Percentiles rank a stretch among this genome's conserved stretches.
phyloP scores from a whole-genome alignment of 2,888 invertebrate species.

The Stenchaetothrips biformis region DNA sequence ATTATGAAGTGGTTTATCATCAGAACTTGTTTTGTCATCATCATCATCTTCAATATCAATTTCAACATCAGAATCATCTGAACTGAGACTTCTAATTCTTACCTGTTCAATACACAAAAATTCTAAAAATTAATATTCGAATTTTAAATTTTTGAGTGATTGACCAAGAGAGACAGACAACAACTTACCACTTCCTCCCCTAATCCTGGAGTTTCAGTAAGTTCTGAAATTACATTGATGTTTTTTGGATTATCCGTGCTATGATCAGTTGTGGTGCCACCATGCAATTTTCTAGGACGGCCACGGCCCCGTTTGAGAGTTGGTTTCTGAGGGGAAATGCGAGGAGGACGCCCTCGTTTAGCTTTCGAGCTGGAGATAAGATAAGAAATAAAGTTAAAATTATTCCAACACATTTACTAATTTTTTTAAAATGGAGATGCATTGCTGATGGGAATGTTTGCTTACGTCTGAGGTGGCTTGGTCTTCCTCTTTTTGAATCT shows the following conservation, averaged over 20 bases:
- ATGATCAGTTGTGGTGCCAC: constrained; percentile 33
- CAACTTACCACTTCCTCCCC: constrained; percentile 56
- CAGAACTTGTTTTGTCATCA: constrained; percentile 39
- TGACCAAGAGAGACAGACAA: constrained; percentile 28
- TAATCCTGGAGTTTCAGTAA: constrained; percentile 30
- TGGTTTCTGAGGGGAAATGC: background rate
- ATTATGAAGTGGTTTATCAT: background rate
- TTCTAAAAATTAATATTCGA: background rate
- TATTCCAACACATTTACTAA: background rate
- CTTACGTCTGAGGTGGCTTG: background rate
- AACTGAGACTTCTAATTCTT: constrained; percentile 40
- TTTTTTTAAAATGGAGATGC: no score
- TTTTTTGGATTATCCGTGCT: constrained; percentile 42
- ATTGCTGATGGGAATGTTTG: background rate
- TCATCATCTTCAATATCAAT: constrained; percentile 56
- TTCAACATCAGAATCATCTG: constrained; percentile 51
- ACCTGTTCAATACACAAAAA: constrained; percentile 43
- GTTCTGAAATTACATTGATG: constrained; percentile 46
- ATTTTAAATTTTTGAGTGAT: background rate
- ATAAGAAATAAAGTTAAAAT: background rate
- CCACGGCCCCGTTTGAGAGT: background rate
- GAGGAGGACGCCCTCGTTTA: background rate
- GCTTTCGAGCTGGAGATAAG: constrained; percentile 33
- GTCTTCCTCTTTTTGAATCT: background rate
- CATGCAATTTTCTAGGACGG: background rate